Evolutionary conservation across 92 coral and sea anemone species (phyloP), one percentile per base, ranked within the genome.

Genomic region (Umimayanthus kanabou): DNA sequence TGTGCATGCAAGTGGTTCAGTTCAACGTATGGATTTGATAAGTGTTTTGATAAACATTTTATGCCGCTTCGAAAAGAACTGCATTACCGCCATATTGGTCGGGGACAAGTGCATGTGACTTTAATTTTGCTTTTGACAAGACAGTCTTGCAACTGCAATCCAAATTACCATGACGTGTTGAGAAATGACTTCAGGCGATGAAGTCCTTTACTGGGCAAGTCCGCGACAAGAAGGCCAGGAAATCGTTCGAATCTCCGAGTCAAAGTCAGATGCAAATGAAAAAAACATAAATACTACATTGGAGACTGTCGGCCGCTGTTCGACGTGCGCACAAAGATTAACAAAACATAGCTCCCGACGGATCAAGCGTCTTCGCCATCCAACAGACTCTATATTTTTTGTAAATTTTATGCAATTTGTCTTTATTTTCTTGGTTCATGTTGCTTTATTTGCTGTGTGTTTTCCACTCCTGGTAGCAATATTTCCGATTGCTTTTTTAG

Each of bases 311-410:
- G 73, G 57, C 6, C 77, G 25, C 30, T 86, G 86, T 79, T 70
- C 58, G 30, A 50, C 77, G 39, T 70, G 91, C 40, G 85, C 75
- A 16, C 42, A 28, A 18, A 26, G 49, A 78, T 61, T 45, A 37
- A 28, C 82, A 25, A 87, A 73, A 39, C 82, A 43, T 7, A 74
- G 73, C 64, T 28, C 71, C 69, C 87, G 64, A 69, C 93, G 86
- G 86, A 93, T 89, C 92, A 93, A 90, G 76, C 87, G 94, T 40
- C 92, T 95, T 28, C 88, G 93, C 6, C 98, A 95, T 73, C 98
- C 98, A 6, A 91, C 94, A 16, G 98, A 95, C 14, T 89, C 93
- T 2, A 81, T 87, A 70, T 88, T 93, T 69, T 37, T 93, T 47
- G 76, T 82, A 16, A 89, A 86, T 84, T 80, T 93, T 67, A 42